Evolutionary conservation across 2,888 invertebrate genomes (phyloP).

Genomic region (Rapana venosa): DNA sequence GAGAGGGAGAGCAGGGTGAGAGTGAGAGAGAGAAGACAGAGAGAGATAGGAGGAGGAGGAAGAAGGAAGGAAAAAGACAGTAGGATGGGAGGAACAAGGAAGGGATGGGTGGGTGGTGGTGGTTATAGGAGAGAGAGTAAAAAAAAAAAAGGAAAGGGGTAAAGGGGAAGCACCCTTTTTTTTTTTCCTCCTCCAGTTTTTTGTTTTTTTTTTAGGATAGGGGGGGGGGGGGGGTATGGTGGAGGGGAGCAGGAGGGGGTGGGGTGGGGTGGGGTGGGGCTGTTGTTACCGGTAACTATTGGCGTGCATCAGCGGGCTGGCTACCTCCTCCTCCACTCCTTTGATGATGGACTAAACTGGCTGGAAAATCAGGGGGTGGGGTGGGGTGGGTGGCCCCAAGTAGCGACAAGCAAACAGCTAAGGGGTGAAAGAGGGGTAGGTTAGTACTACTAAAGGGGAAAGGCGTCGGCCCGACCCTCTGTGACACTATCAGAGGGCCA

Average conservation of each 20-base stretch:
- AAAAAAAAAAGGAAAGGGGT: too few relatives aligned
- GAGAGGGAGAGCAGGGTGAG: background rate
- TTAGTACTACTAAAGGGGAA: too few relatives aligned
- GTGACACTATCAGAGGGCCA: too few relatives aligned
- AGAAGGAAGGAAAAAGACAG: background rate
- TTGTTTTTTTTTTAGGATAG: too few relatives aligned
- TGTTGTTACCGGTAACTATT: background rate
- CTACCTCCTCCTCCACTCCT: background rate
- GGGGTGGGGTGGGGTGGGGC: background rate
- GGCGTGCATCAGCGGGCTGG: background rate
- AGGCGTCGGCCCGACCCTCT: too few relatives aligned
- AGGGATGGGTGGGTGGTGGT: background rate
- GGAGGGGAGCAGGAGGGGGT: background rate
- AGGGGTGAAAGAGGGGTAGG: too few relatives aligned
- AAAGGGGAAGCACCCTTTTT: too few relatives aligned
- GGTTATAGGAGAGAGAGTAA: too few relatives aligned
- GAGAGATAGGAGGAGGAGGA: background rate
- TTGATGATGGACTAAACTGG: slow-evolving; percentile 21
- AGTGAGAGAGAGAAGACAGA: background rate
- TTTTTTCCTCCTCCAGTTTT: too few relatives aligned
- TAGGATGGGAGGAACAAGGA: background rate
- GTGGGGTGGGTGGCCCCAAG: too few relatives aligned
- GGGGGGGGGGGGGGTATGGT: too few relatives aligned
- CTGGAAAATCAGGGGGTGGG: background rate
- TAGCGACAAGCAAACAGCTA: too few relatives aligned